Base-by-base conservation (phyloP, 30 jellyfish, hydroid and myxozoan genomes). In the Chrysaora quinquecirrha region DNA sequence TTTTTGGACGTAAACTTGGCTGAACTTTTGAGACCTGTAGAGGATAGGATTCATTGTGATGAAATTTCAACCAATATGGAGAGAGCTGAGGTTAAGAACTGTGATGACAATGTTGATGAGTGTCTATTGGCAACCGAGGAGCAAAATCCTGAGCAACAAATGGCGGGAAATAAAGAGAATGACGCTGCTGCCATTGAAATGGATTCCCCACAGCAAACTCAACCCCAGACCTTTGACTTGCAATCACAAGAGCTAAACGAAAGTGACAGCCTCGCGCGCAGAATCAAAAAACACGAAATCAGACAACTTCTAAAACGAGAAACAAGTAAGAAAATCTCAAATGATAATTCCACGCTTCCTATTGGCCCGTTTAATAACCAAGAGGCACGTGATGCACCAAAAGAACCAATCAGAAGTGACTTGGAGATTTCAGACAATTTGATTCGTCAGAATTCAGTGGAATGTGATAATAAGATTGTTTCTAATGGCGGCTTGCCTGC, bases 181-280 rank as follows among this genome's bases (percentile, higher is more conserved):
- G 3, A 52, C 6, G 24, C 25, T 4, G 58, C 58, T 43, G 16
- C 58, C 16, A 19, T 38, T 38, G 54, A 38, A 3, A 14, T 14
- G 6, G 54, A 38, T 38, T 6, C 14, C 14, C 6, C 11, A 3
- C 54, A 38, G 6, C 54, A 38, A 38, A 14, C 14, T 38, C 11
- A 38, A 38, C 11, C 54, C 6, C 11, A 38, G 6, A 6, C 54
- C 6, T 3, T 38, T 3, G 54, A 14, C 54, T 14, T 52, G 19
- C 68, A 19, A 52, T 12, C 9, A 52, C 73, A 80, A n/a, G 30
- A 16, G n/a, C n/a, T n/a, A n/a, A n/a, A n/a, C n/a, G 90, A 80
- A 58, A 50, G 90, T 58, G 90, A 80, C 31, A 80, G 84, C 30
- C 50, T 80, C 61, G 83, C 83, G 30, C 33, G 90, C 34, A 66